phyloP scores from a whole-genome alignment of 2,797 vertebrate genomes.

The Fratercula arctica region DNA sequence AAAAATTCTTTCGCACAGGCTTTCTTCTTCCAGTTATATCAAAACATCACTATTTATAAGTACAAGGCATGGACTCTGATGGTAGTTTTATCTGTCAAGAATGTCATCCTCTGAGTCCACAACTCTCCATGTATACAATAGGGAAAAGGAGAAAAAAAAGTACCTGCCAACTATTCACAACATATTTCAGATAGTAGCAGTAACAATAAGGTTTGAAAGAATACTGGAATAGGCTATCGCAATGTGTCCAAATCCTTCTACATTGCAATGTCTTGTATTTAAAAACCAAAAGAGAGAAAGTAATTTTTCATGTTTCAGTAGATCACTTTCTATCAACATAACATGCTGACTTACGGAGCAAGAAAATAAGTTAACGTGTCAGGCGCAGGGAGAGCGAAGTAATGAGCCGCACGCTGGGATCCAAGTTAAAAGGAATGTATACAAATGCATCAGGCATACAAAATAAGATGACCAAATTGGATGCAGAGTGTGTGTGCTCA shows the following conservation, averaged over 20 bases:
- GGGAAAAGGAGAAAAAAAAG: background rate
- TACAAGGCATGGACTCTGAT: background rate
- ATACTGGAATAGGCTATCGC: constrained; percentile 14
- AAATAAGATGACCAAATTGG: constrained; percentile 34
- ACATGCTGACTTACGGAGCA: background rate
- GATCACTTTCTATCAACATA: background rate
- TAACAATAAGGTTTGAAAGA: constrained; percentile 48
- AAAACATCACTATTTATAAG: background rate
- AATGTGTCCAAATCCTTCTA: background rate
- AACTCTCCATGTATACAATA: background rate
- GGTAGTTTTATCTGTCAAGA: constrained; percentile 45
- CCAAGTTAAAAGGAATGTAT: background rate
- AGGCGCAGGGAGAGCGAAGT: background rate
- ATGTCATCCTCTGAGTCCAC: constrained; percentile 1
- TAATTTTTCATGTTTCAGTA: background rate
- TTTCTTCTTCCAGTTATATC: background rate
- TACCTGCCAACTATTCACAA: constrained; percentile 45
- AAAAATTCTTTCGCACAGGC: background rate
- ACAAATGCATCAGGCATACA: background rate
- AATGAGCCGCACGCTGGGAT: background rate
- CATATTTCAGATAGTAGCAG: constrained; percentile 39
- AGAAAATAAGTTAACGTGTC: background rate
- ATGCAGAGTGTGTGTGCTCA: background rate
- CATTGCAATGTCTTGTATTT: background rate
- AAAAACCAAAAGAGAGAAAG: background rate